phyloP scores from a whole-genome alignment of 2,797 vertebrate species.

The Tympanoctomys barrerae region DNA sequence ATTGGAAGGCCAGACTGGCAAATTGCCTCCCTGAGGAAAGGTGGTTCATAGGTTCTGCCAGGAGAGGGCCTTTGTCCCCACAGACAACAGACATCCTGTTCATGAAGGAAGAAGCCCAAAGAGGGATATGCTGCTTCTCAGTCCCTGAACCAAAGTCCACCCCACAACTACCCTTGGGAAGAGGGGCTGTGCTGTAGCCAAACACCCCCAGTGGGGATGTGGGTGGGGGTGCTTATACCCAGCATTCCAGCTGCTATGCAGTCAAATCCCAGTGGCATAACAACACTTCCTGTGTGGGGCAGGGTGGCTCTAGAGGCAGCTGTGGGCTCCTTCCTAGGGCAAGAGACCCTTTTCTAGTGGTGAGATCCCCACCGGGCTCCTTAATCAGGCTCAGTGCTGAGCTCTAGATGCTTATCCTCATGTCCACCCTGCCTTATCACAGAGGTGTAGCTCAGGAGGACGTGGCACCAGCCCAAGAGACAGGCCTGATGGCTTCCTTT shows the following conservation, averaged over 20 bases:
- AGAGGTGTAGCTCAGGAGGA: not conserved
- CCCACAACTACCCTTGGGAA: not conserved
- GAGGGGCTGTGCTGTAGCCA: not conserved
- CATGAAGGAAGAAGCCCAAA: not conserved
- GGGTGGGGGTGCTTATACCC: not conserved
- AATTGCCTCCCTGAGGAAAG: not conserved
- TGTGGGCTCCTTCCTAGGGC: not conserved
- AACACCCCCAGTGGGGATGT: not conserved
- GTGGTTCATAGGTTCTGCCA: not conserved
- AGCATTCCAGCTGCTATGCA: constrained; percentile 58
- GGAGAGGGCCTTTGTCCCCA: not conserved
- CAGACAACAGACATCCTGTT: not conserved
- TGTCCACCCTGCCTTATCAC: not conserved
- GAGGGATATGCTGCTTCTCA: not conserved
- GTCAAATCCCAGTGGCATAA: constrained; percentile 41
- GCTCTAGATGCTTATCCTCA: not conserved
- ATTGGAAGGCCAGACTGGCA: not conserved
- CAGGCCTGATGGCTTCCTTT: not conserved
- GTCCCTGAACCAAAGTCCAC: rapidly evolving
- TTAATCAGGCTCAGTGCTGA: not conserved
- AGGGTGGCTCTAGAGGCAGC: not conserved
- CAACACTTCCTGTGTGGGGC: constrained; percentile 57
- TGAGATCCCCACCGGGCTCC: not conserved
- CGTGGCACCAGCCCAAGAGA: not conserved
- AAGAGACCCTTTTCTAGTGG: not conserved